Conservation (phyloP, 2,797 vertebrate genomes). For the Poeciliopsis infans region DNA sequence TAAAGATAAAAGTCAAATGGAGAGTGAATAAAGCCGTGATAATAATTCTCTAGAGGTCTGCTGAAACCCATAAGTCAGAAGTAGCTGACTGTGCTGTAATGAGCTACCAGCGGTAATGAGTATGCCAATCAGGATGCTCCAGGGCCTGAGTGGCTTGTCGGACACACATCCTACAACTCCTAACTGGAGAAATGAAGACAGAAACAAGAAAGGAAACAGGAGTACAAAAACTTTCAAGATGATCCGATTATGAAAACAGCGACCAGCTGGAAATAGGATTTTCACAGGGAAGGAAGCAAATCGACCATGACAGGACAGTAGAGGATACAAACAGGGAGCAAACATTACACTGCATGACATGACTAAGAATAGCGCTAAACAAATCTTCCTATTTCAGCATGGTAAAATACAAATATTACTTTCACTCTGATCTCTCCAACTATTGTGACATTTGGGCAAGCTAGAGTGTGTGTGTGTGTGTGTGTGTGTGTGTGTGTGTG, state of each 20-base stretch:
- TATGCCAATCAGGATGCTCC: conserved; percentile 61
- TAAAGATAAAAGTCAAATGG: not conserved
- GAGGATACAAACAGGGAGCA: not conserved
- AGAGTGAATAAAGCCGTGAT: conserved; percentile 1
- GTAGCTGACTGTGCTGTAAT: conserved; percentile 57
- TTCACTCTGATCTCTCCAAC: conserved; percentile 22
- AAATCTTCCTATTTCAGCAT: not conserved
- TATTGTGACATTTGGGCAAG: conserved; percentile 19
- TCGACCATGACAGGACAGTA: not conserved
- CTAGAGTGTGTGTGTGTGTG: conserved; percentile 9
- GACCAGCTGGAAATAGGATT: not conserved
- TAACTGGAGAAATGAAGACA: conserved; percentile 12
- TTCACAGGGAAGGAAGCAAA: not conserved
- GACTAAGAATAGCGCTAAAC: not conserved
- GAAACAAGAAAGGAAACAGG: not conserved
- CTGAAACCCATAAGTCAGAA: conserved; percentile 4
- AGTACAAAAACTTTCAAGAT: not conserved
- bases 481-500: too few relatives aligned
- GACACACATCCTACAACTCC: conserved; percentile 33
- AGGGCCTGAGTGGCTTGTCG: conserved; percentile 31
- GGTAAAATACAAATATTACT: conserved; percentile 1
- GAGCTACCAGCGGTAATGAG: conserved; percentile 66
- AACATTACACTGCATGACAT: not conserved
- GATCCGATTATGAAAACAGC: conserved; percentile 14
- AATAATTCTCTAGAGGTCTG: not conserved